Evolutionary conservation across 2,888 invertebrate genomes (phyloP).

Genomic region (Brachyopa scutellaris): DNA sequence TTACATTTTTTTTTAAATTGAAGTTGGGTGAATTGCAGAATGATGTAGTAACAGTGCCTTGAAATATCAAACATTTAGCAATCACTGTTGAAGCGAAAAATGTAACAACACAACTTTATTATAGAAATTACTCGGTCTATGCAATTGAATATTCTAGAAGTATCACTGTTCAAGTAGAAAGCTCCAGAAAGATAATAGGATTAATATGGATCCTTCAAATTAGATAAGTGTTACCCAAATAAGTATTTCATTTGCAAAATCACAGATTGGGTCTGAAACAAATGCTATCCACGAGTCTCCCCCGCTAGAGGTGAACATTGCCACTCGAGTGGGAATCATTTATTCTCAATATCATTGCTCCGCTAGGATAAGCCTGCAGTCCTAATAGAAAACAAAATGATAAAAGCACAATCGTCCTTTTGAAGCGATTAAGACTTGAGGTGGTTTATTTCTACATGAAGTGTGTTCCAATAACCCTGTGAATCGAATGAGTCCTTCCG

Average conservation of each 20-base stretch:
- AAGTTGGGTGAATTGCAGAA: too few species aligned
- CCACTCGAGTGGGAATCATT: conserved; percentile 38
- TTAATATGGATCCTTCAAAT: conserved; percentile 28
- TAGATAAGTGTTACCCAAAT: conserved; percentile 18
- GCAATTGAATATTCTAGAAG: too few species aligned
- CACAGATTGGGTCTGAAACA: conserved; percentile 43
- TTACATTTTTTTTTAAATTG: too few species aligned
- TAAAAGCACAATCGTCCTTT: conserved; percentile 32
- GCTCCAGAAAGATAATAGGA: conserved; percentile 48
- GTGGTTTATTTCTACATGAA: conserved; percentile 48
- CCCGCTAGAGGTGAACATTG: not conserved
- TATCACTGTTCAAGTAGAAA: too few species aligned
- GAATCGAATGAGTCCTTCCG: conserved; percentile 27
- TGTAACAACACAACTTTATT: too few species aligned
- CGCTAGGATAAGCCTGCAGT: too few species aligned
- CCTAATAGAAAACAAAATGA: too few species aligned
- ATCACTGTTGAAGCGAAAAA: too few species aligned
- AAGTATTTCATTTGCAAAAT: conserved; percentile 27
- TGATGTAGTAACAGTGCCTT: too few species aligned
- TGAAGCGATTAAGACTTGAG: conserved; percentile 26
- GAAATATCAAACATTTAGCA: too few species aligned
- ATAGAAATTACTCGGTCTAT: too few species aligned
- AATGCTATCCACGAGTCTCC: not conserved
- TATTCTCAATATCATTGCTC: not conserved
- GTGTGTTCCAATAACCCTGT: conserved; percentile 38